These are phyloP conservation scores for Pterophyllum scalare DNA, from an alignment of 2,113 vertebrate genomes.

Conservation along the genomic window DNA sequence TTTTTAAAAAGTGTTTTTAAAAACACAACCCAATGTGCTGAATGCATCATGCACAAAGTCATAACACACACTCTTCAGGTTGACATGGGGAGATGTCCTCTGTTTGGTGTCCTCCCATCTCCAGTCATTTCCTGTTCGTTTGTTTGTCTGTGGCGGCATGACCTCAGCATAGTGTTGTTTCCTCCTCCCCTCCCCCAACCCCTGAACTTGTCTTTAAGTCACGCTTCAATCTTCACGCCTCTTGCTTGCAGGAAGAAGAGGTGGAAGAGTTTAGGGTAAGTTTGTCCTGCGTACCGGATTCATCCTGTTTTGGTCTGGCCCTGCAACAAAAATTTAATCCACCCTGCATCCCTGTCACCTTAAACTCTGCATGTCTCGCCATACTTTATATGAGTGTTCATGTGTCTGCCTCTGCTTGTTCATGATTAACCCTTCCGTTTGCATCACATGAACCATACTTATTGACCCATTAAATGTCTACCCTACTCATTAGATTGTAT, in stretches of 20 bases:
- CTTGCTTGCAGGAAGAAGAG: slow-evolving; percentile 99
- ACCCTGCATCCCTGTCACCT: slow-evolving; percentile 53
- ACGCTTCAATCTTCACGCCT: slow-evolving; percentile 96
- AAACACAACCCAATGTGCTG: background rate
- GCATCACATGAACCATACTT: slow-evolving; percentile 45
- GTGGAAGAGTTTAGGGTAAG: slow-evolving; percentile 99
- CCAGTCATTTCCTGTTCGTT: slow-evolving; percentile 64
- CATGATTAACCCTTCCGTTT: slow-evolving; percentile 64
- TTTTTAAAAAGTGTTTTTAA: background rate
- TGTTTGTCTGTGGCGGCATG: slow-evolving; percentile 71
- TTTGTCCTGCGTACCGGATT: slow-evolving; percentile 76
- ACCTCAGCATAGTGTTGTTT: slow-evolving; percentile 66
- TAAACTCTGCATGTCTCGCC: slow-evolving; percentile 60
- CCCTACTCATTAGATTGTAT: slow-evolving; percentile 22
- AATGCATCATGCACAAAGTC: background rate
- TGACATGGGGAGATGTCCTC: slow-evolving; percentile 64
- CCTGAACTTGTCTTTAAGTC: slow-evolving; percentile 87
- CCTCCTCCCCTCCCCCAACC: slow-evolving; percentile 68
- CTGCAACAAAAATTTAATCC: slow-evolving; percentile 28
- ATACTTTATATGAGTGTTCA: slow-evolving; percentile 4
- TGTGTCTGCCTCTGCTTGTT: slow-evolving; percentile 54
- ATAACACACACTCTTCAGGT: slow-evolving; percentile 12
- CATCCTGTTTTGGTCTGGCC: slow-evolving; percentile 43
- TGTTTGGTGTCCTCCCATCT: slow-evolving; percentile 65
- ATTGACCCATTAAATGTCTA: slow-evolving; percentile 45